Evolutionary conservation across 2,797 vertebrate species (phyloP).

Genomic region (Hybognathus amarus): DNA sequence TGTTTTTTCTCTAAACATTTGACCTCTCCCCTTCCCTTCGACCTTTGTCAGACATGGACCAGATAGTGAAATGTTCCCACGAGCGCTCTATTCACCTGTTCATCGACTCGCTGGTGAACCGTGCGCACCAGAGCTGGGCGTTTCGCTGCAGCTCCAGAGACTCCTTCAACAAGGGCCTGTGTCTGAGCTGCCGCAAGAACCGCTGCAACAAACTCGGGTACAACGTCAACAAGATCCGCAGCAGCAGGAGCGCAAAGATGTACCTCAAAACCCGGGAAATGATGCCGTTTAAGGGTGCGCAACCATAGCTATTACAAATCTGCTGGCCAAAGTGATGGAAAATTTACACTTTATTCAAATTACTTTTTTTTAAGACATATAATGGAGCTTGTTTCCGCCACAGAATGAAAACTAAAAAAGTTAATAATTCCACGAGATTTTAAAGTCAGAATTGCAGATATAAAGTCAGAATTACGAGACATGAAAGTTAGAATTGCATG

Average conservation of each 20-base stretch:
- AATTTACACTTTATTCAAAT: neutral
- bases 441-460: too few relatives aligned
- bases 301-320: neutral
- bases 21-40: slow-evolving; percentile 30
- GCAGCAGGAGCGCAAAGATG: slow-evolving; percentile 82
- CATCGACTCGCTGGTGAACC: slow-evolving; percentile 86
- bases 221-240: slow-evolving; percentile 81
- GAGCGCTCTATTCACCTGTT: slow-evolving; percentile 89
- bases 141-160: slow-evolving; percentile 85
- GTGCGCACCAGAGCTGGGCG: slow-evolving; percentile 81
- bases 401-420: too few relatives aligned
- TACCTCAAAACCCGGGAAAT: slow-evolving; percentile 84
- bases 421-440: too few relatives aligned
- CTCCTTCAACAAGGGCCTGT: slow-evolving; percentile 86
- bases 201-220: slow-evolving; percentile 89
- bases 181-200: slow-evolving; percentile 88
- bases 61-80: slow-evolving; percentile 87
- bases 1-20: neutral
- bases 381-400: too few relatives aligned
- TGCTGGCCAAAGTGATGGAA: neutral
- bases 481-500: too few relatives aligned
- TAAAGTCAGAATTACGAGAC: too few relatives aligned
- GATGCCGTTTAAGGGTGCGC: slow-evolving; percentile 86
- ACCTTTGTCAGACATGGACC: slow-evolving; percentile 78
- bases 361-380: neutral